Percentiles rank a stretch among this genome's conserved stretches.
Conservation (phyloP, 2,797 vertebrate species). For the Sitta carolinensis region DNA sequence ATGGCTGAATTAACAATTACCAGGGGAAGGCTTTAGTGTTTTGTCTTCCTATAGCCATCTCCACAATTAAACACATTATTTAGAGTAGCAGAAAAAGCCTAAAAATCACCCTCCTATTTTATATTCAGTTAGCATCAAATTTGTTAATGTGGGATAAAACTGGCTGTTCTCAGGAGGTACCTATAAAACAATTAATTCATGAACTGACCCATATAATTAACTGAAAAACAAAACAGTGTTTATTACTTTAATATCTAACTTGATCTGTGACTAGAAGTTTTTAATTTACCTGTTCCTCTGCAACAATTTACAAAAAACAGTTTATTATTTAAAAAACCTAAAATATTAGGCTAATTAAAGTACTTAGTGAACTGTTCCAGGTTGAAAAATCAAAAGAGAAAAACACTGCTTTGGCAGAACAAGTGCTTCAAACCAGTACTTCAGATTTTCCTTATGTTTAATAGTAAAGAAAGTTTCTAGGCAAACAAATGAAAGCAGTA, state of each 20-base stretch:
- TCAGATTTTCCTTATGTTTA: neutral
- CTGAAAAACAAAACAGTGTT: neutral
- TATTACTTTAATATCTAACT: neutral
- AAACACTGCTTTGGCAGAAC: neutral
- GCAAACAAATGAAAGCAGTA: neutral
- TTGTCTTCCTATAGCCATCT: slow-evolving; percentile 52
- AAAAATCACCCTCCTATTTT: slow-evolving; percentile 22
- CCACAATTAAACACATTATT: slow-evolving; percentile 42
- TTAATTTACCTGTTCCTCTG: neutral
- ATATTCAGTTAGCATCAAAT: neutral
- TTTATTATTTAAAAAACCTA: neutral
- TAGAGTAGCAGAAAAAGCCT: neutral
- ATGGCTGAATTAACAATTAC: slow-evolving; percentile 67
- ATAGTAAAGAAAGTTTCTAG: neutral
- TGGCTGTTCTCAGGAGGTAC: neutral
- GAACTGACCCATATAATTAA: neutral
- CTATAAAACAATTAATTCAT: neutral
- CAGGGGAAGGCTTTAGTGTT: slow-evolving; percentile 26
- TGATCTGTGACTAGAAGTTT: neutral
- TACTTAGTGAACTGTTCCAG: neutral
- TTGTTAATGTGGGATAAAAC: neutral
- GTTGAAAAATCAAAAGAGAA: neutral
- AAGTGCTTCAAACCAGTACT: neutral
- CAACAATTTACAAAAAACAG: neutral
- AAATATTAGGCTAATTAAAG: neutral